Evolutionary conservation across 2,797 vertebrate genomes (phyloP), one percentile per base, ranked within the genome.

Genomic region (Halcyon smyrnensis): DNA sequence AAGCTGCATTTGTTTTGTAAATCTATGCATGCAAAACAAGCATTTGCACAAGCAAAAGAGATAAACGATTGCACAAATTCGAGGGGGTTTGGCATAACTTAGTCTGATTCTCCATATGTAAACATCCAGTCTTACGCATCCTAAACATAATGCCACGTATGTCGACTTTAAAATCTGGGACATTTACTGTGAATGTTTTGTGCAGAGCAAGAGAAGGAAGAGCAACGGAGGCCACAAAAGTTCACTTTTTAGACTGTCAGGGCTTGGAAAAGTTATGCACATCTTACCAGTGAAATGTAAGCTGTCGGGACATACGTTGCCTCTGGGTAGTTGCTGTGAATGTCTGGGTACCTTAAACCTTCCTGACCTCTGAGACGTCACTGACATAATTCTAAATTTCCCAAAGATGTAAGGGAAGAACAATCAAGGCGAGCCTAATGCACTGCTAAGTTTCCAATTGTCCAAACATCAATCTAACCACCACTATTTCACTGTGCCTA

Each of bases 11-110:
- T 90, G 63, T 79, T 70, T 91, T 93, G 95, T 74, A 97, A 96
- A 96, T 89, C 21, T 88, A 94, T 77, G 78, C 59, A 94, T 69
- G 65, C 25, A 94, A 95, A 96, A 73, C 3, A 91, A 63, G 30
- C 81, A 79, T 77, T 94, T 95, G 70, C 75, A 94, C 78, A 78
- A 89, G 60, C n/a, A 62, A 91, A 89, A 85, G 6, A 91, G 84
- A 90, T 77, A 90, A 62, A 76, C 7, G 43, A 90, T 36, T 83
- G 75, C 74, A 95, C 51, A 84, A 64, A 90, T 85, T 70, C 8
- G 9, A 89, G 19, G 9, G 9, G 7, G 1, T 76, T 88, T 70
- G 56, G 59, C 80, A 87, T 78, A 85, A 62, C 27, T 69, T 75
- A 57, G 14, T 41, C 50, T 77, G 48, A 76, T 82, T 93, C 70